phyloP scores from a whole-genome alignment of 2,888 invertebrate genomes.

The Lacanobia oleracea region DNA sequence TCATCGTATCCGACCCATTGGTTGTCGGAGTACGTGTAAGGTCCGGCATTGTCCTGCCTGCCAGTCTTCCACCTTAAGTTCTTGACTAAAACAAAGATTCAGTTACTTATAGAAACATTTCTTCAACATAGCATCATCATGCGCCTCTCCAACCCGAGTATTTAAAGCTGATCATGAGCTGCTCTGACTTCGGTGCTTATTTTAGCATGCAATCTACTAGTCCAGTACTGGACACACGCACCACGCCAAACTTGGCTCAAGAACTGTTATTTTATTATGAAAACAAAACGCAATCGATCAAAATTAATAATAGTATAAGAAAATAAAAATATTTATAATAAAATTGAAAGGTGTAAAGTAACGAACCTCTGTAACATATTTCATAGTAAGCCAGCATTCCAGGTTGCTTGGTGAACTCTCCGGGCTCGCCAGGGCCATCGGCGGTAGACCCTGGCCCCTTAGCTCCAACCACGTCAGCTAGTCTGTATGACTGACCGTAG shows the following conservation, averaged over 20 bases:
- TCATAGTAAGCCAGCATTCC: conserved; percentile 97
- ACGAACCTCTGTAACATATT: conserved; percentile 92
- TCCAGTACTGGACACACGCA: too few relatives aligned
- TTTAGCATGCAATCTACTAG: background rate
- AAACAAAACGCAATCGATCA: background rate
- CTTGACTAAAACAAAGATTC: conserved; percentile 84
- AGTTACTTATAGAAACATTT: background rate
- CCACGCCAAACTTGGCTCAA: background rate
- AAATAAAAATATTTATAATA: too few relatives aligned
- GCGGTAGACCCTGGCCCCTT: conserved; percentile 91
- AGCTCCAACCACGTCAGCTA: conserved; percentile 85
- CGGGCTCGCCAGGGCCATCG: conserved; percentile 94
- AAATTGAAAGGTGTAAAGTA: background rate
- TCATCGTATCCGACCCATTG: conserved; percentile 98
- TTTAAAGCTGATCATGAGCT: background rate
- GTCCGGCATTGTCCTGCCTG: conserved; percentile 92
- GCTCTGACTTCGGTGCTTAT: background rate
- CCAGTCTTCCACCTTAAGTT: conserved; percentile 93
- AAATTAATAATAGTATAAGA: too few relatives aligned
- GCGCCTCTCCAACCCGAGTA: background rate
- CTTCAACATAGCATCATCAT: background rate
- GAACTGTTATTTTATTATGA: background rate
- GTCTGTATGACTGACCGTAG: conserved; percentile 96
- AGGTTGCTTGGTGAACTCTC: conserved; percentile 95
- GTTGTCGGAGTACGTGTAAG: conserved; percentile 94